These are phyloP conservation scores for Cydia fagiglandana DNA, from an alignment of 1,140 invertebrate genomes.

Conservation along the genomic window DNA sequence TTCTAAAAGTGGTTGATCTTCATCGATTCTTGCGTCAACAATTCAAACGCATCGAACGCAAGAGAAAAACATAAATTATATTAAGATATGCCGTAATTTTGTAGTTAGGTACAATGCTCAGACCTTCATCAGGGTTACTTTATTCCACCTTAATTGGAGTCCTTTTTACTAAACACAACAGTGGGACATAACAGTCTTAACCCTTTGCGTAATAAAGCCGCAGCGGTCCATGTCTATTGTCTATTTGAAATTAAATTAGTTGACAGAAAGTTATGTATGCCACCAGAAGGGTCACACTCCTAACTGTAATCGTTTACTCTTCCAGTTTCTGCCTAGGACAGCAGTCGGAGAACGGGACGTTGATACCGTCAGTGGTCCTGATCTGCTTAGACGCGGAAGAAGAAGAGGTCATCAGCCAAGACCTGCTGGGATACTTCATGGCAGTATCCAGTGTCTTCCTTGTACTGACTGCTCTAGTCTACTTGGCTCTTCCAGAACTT, in stretches of 20 bases:
- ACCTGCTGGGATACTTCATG: slow-evolving; percentile 51
- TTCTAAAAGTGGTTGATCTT: no score
- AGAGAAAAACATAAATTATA: no score
- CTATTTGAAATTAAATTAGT: background rate
- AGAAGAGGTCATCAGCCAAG: slow-evolving; percentile 39
- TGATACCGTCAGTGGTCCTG: background rate
- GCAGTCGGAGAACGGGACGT: slow-evolving; percentile 17
- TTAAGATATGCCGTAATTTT: no score
- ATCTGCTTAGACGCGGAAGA: slow-evolving; percentile 38
- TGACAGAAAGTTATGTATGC: background rate
- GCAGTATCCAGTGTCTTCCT: slow-evolving; percentile 55
- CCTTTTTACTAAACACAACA: no score
- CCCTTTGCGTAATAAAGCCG: no score
- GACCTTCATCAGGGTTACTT: no score
- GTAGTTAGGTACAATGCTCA: no score
- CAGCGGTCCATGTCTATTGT: no score
- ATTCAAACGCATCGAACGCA: no score
- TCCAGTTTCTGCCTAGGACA: slow-evolving; percentile 40
- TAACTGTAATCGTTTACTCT: slow-evolving; percentile 10
- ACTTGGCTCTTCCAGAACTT: slow-evolving; percentile 49
- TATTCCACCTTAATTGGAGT: no score
- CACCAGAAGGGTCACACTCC: background rate
- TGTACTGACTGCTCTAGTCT: slow-evolving; percentile 48
- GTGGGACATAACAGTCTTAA: no score
- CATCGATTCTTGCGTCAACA: no score